These are phyloP conservation scores for Metaphire vulgaris DNA, from an alignment of 1,140 invertebrate genomes.

Conservation along the genomic window DNA sequence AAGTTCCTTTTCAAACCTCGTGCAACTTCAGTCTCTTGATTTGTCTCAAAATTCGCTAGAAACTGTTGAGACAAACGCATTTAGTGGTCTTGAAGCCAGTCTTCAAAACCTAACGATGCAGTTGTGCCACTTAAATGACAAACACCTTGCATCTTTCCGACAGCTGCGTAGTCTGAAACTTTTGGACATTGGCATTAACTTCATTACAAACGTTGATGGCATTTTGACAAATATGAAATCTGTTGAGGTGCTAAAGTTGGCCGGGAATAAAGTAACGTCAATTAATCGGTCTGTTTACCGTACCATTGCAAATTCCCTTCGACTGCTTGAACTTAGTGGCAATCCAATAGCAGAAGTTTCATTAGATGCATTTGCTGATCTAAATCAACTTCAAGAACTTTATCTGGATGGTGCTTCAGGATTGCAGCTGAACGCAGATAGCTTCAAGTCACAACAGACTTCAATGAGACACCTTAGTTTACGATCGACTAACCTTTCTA, in stretches of 20 bases:
- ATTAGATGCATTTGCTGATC: conserved; percentile 4
- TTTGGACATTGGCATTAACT: not conserved
- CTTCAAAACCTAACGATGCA: conserved; percentile 3
- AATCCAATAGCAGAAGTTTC: conserved; percentile 8
- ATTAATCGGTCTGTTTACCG: not conserved
- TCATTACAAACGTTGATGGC: conserved; percentile 7
- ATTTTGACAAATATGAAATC: not conserved
- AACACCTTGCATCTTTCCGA: not conserved
- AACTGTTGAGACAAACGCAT: not conserved
- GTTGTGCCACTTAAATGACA: not conserved
- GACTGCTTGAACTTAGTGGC: not conserved
- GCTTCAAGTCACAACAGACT: not conserved
- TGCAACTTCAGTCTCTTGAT: not conserved
- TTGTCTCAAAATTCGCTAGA: not conserved
- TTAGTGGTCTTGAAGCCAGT: conserved; percentile 9
- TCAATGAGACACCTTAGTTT: conserved; percentile 1
- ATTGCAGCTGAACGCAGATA: not conserved
- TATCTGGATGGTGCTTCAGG: conserved; percentile 1
- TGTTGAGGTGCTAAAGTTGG: not conserved
- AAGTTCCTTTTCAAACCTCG: not conserved
- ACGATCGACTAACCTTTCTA: not conserved
- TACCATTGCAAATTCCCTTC: not conserved
- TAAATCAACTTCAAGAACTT: not conserved
- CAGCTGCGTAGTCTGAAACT: not conserved
- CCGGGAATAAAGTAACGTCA: not conserved